Conservation (phyloP, 2,113 vertebrate species). For the Cryptomyrus ogoouensis region DNA sequence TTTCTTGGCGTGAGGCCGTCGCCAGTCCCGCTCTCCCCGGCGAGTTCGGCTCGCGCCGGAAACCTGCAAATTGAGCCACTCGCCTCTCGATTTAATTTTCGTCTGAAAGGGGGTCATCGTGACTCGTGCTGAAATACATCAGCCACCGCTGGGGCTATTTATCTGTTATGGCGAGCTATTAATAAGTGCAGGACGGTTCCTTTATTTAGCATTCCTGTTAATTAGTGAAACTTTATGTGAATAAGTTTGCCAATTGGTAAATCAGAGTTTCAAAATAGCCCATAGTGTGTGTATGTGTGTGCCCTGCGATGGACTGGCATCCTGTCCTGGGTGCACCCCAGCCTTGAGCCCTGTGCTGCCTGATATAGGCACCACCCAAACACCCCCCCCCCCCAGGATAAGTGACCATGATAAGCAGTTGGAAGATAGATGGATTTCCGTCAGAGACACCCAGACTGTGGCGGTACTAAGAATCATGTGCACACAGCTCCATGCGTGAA, state of each 20-base stretch:
- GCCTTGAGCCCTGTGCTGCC: not conserved
- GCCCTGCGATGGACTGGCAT: not conserved
- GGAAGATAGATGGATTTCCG: not conserved
- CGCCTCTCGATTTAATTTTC: not conserved
- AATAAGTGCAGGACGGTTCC: not conserved
- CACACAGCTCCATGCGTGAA: not conserved
- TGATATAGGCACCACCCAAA: not conserved
- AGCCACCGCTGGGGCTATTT: not conserved
- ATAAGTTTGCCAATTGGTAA: not conserved
- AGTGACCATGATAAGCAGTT: not conserved
- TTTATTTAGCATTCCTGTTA: not conserved
- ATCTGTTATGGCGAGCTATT: not conserved
- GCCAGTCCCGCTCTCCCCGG: not conserved
- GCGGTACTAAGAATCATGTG: not conserved
- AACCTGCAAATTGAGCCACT: not conserved
- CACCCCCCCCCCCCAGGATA: not conserved
- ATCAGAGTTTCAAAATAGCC: not conserved
- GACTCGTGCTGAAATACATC: conserved; percentile 8
- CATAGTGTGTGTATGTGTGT: not conserved
- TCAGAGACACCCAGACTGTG: not conserved
- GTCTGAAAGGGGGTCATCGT: not conserved
- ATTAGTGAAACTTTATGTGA: not conserved
- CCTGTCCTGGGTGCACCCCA: not conserved
- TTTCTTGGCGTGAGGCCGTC: too few relatives aligned
- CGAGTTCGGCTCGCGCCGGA: not conserved